A percentile compares a stretch with the other conserved stretches of the same genome.
phyloP scores from a whole-genome alignment of 1,140 invertebrate genomes.

The Drosophila paulistorum region DNA sequence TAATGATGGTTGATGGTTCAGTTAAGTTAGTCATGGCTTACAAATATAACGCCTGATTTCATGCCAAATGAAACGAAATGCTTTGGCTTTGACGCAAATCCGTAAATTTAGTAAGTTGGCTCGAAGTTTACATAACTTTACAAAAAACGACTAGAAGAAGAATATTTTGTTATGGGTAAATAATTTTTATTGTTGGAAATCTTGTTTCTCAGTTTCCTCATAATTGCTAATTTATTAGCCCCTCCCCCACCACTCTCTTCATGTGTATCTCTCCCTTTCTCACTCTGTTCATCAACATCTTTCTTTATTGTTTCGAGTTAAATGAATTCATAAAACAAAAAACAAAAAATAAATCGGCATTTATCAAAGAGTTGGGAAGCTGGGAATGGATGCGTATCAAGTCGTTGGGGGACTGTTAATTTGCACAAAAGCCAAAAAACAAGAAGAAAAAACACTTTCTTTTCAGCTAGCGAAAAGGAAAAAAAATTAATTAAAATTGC shows the following conservation, averaged over 20 bases:
- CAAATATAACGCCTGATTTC: constrained; percentile 47
- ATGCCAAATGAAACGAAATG: constrained; percentile 21
- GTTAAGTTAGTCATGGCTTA: constrained; percentile 47
- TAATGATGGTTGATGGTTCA: constrained; percentile 1
- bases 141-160: constrained; percentile 17
- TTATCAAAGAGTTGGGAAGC: constrained; percentile 37
- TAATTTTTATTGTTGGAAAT: constrained; percentile 42
- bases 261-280: not conserved
- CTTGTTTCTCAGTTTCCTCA: constrained; percentile 60
- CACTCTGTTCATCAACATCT: constrained; percentile 54
- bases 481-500: constrained; percentile 50
- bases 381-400: constrained; percentile 47
- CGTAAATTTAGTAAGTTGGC: not conserved
- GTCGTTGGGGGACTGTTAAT: constrained; percentile 65
- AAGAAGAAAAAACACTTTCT: constrained; percentile 69
- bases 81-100: constrained; percentile 27
- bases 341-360: constrained; percentile 25
- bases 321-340: constrained; percentile 14
- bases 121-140: constrained; percentile 50
- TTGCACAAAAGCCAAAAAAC: constrained; percentile 48
- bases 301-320: constrained; percentile 54
- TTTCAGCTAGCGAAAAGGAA: constrained; percentile 36
- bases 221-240: constrained; percentile 75
- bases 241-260: not conserved
- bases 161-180: constrained; percentile 1